A percentile compares a stretch with the other conserved stretches of the same genome.
These are phyloP conservation scores for Nasua narica DNA, from an alignment of 2,797 vertebrate genomes.

Conservation along the genomic window DNA sequence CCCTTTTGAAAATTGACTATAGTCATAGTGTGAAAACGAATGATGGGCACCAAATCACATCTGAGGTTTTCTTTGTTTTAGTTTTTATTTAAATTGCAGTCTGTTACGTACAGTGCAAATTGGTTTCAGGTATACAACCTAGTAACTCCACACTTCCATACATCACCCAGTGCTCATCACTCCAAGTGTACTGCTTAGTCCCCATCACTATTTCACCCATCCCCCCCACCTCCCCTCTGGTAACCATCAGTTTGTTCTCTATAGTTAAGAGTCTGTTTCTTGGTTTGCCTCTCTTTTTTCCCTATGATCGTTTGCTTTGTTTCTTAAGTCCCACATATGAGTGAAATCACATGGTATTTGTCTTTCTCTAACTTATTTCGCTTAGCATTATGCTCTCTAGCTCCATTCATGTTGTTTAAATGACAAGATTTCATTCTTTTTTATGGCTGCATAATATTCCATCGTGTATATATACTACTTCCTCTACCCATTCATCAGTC, in stretches of 20 bases:
- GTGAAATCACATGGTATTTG: not conserved
- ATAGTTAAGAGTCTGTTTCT: not conserved
- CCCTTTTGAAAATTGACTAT: not conserved
- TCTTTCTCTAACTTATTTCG: not conserved
- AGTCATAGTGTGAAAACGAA: not conserved
- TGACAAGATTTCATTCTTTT: not conserved
- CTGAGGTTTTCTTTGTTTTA: not conserved
- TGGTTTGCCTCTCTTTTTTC: not conserved
- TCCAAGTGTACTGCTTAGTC: not conserved
- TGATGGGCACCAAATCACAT: not conserved
- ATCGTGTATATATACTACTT: not conserved
- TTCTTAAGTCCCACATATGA: not conserved
- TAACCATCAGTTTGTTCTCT: not conserved
- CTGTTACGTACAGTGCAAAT: not conserved
- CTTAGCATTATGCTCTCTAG: not conserved
- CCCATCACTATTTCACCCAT: not conserved
- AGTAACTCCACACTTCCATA: not conserved
- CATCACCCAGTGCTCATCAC: not conserved
- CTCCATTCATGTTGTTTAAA: not conserved
- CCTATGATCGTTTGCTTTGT: not conserved
- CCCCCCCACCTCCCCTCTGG: not conserved
- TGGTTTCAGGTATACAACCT: not conserved
- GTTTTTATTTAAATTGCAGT: not conserved
- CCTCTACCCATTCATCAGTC: not conserved
- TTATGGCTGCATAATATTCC: not conserved